A percentile compares a stretch with the other conserved stretches of the same genome.
Evolutionary conservation across 2,888 invertebrate species (phyloP).

Genomic region (Philopedon plagiatum): DNA sequence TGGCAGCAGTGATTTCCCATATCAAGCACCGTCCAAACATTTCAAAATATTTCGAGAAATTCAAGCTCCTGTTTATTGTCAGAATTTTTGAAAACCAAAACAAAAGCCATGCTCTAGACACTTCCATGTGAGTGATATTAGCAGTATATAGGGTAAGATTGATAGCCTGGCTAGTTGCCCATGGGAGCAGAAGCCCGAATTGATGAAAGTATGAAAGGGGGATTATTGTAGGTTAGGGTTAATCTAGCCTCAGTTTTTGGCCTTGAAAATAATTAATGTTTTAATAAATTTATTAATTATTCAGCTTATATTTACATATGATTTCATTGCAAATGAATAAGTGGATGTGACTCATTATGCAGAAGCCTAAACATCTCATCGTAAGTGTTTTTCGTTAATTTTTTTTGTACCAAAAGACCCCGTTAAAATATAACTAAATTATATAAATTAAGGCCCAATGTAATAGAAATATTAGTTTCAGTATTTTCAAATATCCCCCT

Average conservation of each 20-base stretch:
- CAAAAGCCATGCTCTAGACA: background rate
- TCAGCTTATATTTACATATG: background rate
- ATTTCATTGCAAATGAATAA: background rate
- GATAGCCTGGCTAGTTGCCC: too few species aligned
- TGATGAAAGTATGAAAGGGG: too few species aligned
- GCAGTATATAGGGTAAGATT: background rate
- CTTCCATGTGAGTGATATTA: background rate
- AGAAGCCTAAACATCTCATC: constrained; percentile 13
- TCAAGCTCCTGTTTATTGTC: background rate
- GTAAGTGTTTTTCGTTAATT: constrained; percentile 11
- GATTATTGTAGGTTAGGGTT: too few species aligned
- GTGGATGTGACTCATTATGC: constrained; percentile 24
- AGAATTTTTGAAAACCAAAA: constrained; percentile 8
- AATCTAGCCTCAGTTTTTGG: constrained; percentile 2
- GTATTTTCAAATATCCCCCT: too few species aligned
- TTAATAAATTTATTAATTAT: constrained; percentile 1
- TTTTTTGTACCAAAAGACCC: background rate
- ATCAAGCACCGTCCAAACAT: constrained; percentile 51
- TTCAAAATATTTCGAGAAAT: constrained; percentile 25
- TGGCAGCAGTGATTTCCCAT: constrained; percentile 65
- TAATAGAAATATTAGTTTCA: background rate
- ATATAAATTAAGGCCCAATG: too few species aligned
- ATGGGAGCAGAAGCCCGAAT: too few species aligned
- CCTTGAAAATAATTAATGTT: constrained; percentile 10
- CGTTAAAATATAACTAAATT: background rate